Percentiles rank a stretch among this genome's conserved stretches.
Conservation (phyloP, 1,140 invertebrate species). For the Uloborus diversus region DNA sequence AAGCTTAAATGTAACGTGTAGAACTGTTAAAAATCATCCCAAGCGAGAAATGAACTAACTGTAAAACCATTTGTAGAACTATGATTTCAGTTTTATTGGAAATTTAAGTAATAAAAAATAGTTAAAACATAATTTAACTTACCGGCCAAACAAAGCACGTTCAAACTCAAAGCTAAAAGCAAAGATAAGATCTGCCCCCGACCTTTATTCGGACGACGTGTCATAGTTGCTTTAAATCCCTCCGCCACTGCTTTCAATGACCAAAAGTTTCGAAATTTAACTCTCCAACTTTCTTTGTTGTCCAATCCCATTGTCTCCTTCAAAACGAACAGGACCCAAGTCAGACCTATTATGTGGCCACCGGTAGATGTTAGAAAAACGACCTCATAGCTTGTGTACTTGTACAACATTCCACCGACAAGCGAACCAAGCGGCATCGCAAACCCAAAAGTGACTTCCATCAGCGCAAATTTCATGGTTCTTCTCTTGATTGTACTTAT, state of each 20-base stretch:
- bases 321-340: conserved; percentile 23
- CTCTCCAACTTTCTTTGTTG: background rate
- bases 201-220: conserved; percentile 21
- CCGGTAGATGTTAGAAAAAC: background rate
- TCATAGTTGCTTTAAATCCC: conserved; percentile 18
- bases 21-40: too few species aligned
- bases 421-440: conserved; percentile 9
- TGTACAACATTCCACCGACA: background rate
- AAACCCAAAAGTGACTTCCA: conserved; percentile 20
- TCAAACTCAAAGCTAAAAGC: conserved; percentile 14
- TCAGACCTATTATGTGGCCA: background rate
- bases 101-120: too few species aligned
- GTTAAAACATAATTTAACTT: too few species aligned
- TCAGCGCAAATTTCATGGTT: conserved; percentile 36
- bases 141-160: conserved; percentile 9
- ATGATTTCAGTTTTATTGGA: too few species aligned
- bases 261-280: conserved; percentile 8
- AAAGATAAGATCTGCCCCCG: conserved; percentile 24
- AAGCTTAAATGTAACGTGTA: too few species aligned
- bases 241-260: background rate
- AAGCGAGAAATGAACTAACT: too few species aligned
- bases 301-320: conserved; percentile 31
- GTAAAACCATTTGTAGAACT: too few species aligned
- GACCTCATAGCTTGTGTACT: background rate
- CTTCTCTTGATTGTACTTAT: background rate